Evolutionary conservation across 2,888 invertebrate genomes (phyloP), one percentile per base, ranked within the genome.

Genomic region (Busseola fusca): DNA sequence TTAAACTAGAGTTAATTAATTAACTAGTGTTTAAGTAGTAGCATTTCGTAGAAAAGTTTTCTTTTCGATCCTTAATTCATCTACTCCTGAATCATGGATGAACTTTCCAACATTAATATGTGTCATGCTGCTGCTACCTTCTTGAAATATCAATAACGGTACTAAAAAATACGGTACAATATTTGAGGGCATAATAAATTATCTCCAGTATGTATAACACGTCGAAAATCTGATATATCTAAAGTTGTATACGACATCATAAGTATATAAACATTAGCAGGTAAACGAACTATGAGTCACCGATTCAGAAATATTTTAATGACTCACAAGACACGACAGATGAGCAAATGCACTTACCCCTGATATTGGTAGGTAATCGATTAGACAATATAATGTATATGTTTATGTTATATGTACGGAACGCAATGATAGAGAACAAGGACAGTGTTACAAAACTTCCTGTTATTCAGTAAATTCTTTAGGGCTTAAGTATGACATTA

Each of bases 261-360:
- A 78, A 82, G 82, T 84, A 82, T 82, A 87, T 87, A 87, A 88
- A 88, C 87, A 87, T 83, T 74, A 81, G 71, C 85, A 91, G 93
- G 93, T 92, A 90, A 92, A 92, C 86, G 92, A 93, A 92, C 92
- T 89, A 86, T 93, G 93, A 93, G 80, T 93, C 92, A 93, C 82
- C 72, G 83, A 78, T 85, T 86, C 90, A 89, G 88, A 91, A 90
- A 88, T 88, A 89, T 87, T 88, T 80, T 81, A 83, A 87, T 92
- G 92, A 92, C 78, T 93, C 93, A 92, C 84, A 77, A 82, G 79
- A 74, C 70, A 84, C 81, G 84, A 81, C 81, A 82, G 86, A 86
- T 86, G 84, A 87, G 85, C 81, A 84, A 82, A 82, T 78, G 76
- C 83, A 80, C 80, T 85, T 83, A 84, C 80, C 78, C 78, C 73